These are phyloP conservation scores for Podarcis siculus DNA, from an alignment of 2,797 vertebrate species.

Conservation along the genomic window DNA sequence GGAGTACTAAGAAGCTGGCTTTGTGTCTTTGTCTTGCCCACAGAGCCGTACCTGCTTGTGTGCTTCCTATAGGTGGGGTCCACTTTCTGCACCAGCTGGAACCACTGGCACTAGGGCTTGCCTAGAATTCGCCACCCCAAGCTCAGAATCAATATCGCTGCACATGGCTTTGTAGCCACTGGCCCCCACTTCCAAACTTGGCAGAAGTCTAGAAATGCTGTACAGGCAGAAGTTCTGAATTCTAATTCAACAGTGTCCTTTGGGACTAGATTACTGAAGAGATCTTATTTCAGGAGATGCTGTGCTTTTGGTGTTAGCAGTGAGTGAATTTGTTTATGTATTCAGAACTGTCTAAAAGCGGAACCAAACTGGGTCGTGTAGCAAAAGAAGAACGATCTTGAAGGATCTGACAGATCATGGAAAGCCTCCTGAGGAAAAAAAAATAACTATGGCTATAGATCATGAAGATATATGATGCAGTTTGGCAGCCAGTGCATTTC, in stretches of 20 bases:
- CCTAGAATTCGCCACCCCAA: neutral
- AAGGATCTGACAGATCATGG: constrained; percentile 22
- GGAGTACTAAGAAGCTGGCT: neutral
- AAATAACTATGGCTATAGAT: constrained; percentile 8
- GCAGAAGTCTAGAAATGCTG: neutral
- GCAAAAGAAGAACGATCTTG: neutral
- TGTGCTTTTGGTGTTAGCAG: neutral
- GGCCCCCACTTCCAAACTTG: neutral
- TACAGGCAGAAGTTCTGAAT: neutral
- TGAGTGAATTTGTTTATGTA: neutral
- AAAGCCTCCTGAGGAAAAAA: neutral
- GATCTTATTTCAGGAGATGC: neutral
- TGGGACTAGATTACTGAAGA: neutral
- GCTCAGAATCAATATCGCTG: neutral
- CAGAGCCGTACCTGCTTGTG: neutral
- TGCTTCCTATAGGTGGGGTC: no score
- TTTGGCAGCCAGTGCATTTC: constrained; percentile 21
- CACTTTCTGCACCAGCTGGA: neutral
- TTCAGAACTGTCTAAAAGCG: neutral
- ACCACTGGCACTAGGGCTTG: neutral
- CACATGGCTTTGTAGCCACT: neutral
- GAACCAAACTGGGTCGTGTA: constrained; percentile 25
- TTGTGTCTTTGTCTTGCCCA: neutral
- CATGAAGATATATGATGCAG: constrained; percentile 18
- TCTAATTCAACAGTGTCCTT: neutral